Conservation (phyloP, 2,888 invertebrate genomes). For the Pasiphila rectangulata region DNA sequence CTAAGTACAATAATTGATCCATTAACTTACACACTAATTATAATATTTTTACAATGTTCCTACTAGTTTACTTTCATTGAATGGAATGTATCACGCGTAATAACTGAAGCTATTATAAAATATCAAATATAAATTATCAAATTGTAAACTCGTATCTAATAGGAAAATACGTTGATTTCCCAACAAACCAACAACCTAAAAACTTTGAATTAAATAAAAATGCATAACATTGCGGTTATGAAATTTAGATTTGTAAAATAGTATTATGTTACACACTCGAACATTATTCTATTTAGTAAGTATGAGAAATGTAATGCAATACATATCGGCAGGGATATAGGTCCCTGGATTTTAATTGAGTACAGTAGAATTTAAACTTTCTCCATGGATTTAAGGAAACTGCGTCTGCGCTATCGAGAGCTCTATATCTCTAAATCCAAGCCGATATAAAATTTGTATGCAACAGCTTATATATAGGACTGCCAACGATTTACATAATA, state of each 20-base stretch:
- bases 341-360: neutral
- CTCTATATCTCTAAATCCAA: neutral
- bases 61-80: conserved; percentile 23
- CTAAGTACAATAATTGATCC: conserved; percentile 76
- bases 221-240: neutral
- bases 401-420: neutral
- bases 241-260: neutral
- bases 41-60: conserved; percentile 29
- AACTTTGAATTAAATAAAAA: neutral
- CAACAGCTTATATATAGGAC: conserved; percentile 27
- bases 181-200: neutral
- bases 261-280: neutral
- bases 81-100: conserved; percentile 53
- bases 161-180: neutral
- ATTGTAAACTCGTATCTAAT: conserved; percentile 1
- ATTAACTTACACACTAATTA: conserved; percentile 47
- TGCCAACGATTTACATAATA: conserved; percentile 31
- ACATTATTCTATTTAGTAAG: neutral
- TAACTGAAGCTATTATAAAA: conserved; percentile 12
- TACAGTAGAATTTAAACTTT: neutral
- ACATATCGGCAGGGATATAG: conserved; percentile 3
- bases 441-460: conserved; percentile 12
- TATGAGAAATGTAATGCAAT: neutral
- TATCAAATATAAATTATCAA: conserved; percentile 6
- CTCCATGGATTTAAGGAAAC: neutral